phyloP scores from a whole-genome alignment of 2,888 invertebrate species.

The Chrysolina haemoptera region DNA sequence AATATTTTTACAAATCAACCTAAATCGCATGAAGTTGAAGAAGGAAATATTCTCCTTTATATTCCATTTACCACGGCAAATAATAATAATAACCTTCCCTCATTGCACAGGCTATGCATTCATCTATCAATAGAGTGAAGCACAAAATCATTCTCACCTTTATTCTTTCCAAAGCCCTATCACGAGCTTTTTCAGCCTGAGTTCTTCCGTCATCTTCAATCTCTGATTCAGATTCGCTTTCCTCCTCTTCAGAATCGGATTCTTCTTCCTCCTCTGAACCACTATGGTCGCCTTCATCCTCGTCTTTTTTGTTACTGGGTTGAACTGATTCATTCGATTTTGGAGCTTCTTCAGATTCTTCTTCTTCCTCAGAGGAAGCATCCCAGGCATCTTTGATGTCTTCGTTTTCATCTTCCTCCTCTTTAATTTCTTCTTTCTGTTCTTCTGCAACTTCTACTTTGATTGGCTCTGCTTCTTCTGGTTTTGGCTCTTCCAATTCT shows the following conservation, averaged over 20 bases:
- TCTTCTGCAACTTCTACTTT: conserved; percentile 46
- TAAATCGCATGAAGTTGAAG: no score
- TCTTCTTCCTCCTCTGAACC: conserved; percentile 65
- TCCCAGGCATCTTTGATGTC: conserved; percentile 91
- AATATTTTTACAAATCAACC: no score
- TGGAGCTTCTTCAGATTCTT: conserved; percentile 70
- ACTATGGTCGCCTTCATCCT: conserved; percentile 58
- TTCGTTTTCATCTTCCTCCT: conserved; percentile 67
- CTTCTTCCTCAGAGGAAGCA: conserved; percentile 76
- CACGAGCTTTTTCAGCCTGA: conserved; percentile 82
- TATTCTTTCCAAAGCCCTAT: conserved; percentile 82
- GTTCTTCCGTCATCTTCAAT: conserved; percentile 80
- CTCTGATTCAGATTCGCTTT: conserved; percentile 72
- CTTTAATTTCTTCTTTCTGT: conserved; percentile 56
- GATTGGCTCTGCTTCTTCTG: conserved; percentile 30
- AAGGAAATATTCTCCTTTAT: no score
- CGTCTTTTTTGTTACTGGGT: conserved; percentile 28
- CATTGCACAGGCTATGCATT: no score
- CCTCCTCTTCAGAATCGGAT: conserved; percentile 58
- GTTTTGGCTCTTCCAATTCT: conserved; percentile 50
- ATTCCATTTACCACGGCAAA: no score
- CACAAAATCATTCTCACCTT: conserved; percentile 69
- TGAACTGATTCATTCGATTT: background rate
- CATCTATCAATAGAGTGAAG: no score
- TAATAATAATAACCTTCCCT: no score